A percentile compares a stretch with the other conserved stretches of the same genome.
phyloP scores from a whole-genome alignment of 2,113 vertebrate genomes.

The Oryzias curvinotus region DNA sequence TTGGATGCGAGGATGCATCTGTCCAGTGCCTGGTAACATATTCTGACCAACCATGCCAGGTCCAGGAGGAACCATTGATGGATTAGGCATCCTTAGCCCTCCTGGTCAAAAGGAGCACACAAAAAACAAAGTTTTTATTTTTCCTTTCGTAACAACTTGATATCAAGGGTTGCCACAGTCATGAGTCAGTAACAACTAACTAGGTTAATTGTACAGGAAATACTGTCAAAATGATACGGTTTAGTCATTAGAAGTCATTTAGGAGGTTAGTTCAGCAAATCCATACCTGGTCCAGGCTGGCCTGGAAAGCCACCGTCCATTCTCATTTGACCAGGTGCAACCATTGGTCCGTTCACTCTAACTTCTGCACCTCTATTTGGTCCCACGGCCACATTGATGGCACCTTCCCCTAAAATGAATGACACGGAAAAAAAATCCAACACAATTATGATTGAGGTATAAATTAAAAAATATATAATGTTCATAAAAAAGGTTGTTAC shows the following conservation, averaged over 20 bases:
- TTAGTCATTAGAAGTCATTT: background rate
- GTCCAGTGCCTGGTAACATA: slow-evolving; percentile 84
- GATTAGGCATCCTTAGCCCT: slow-evolving; percentile 85
- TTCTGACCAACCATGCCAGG: slow-evolving; percentile 84
- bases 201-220: background rate
- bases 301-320: slow-evolving; percentile 88
- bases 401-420: slow-evolving; percentile 87
- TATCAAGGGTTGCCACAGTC: too few species aligned
- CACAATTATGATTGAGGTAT: background rate
- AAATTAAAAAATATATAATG: too few species aligned
- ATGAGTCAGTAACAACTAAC: background rate
- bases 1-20: slow-evolving; percentile 86
- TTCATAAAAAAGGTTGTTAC: slow-evolving; percentile 59
- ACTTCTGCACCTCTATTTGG: slow-evolving; percentile 92
- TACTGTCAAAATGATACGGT: slow-evolving; percentile 1
- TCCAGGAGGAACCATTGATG: slow-evolving; percentile 88
- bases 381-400: slow-evolving; percentile 90
- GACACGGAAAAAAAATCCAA: slow-evolving; percentile 4
- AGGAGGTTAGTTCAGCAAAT: background rate
- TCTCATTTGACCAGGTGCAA: slow-evolving; percentile 81
- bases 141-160: background rate
- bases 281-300: slow-evolving; percentile 86
- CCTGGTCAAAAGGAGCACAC: slow-evolving; percentile 41
- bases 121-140: background rate
- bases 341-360: slow-evolving; percentile 92